Percentiles rank a stretch among this genome's conserved stretches.
Conservation (phyloP, 2,113 vertebrate genomes). For the Meriones unguiculatus region DNA sequence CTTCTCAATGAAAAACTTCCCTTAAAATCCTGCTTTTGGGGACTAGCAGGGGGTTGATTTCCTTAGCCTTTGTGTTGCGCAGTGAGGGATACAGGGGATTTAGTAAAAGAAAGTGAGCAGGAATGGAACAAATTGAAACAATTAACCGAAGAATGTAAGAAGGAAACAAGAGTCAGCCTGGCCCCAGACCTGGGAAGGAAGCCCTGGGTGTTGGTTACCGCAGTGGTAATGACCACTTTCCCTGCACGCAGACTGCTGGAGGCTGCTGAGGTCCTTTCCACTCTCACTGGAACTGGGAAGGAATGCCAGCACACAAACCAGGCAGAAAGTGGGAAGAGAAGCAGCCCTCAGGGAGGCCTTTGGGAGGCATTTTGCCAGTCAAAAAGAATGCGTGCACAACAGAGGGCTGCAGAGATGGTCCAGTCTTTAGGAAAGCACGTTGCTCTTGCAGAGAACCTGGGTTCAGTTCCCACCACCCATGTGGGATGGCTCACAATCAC, state of each 20-base stretch:
- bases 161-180: constrained; percentile 60
- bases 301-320: constrained; percentile 82
- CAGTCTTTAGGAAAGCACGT: neutral
- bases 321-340: constrained; percentile 83
- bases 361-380: constrained; percentile 69
- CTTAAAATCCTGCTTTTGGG: neutral
- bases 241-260: constrained; percentile 79
- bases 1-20: constrained; percentile 33
- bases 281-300: constrained; percentile 68
- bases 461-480: no score
- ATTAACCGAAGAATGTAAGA: constrained; percentile 76
- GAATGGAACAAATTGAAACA: constrained; percentile 76
- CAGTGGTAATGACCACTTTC: constrained; percentile 73
- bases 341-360: constrained; percentile 81
- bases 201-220: constrained; percentile 68
- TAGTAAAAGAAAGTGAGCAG: constrained; percentile 68
- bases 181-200: constrained; percentile 69
- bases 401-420: neutral
- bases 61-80: constrained; percentile 51
- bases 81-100: constrained; percentile 69
- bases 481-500: neutral
- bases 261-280: constrained; percentile 67
- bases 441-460: neutral
- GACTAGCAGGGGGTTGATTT: constrained; percentile 63
- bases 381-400: constrained; percentile 54